Percentiles rank a stretch among this genome's conserved stretches.
Conservation (phyloP, 1,140 invertebrate species). For the Sinella curviseta region DNA sequence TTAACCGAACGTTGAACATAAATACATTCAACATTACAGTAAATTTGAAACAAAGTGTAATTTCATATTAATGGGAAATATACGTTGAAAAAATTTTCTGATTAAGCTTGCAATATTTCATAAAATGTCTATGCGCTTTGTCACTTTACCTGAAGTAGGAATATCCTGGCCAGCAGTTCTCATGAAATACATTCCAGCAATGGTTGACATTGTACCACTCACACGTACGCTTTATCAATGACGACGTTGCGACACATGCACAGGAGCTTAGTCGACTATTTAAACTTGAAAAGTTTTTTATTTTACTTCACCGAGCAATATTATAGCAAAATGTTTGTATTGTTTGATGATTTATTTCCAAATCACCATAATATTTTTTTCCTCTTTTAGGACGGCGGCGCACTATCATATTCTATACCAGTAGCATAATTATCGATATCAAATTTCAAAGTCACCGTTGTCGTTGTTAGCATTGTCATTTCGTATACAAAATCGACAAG, state of each 20-base stretch:
- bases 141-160: slow-evolving; percentile 40
- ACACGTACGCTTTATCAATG: neutral
- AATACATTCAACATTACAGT: too few species aligned
- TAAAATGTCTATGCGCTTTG: too few species aligned
- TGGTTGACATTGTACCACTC: slow-evolving; percentile 40
- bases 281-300: neutral
- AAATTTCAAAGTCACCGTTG: neutral
- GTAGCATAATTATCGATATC: neutral
- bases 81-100: too few species aligned
- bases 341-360: too few species aligned
- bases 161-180: slow-evolving; percentile 34
- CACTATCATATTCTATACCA: too few species aligned
- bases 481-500: neutral
- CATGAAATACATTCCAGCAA: slow-evolving; percentile 47
- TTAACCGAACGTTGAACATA: too few species aligned
- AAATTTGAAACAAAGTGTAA: too few species aligned
- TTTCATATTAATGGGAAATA: too few species aligned
- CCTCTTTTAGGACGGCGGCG: too few species aligned
- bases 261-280: neutral
- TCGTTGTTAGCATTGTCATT: neutral
- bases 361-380: neutral
- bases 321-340: neutral
- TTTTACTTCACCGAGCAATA: neutral
- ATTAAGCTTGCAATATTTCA: too few species aligned
- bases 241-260: neutral